Evolutionary conservation across 2,888 invertebrate genomes (phyloP).

Genomic region (Labia minor): DNA sequence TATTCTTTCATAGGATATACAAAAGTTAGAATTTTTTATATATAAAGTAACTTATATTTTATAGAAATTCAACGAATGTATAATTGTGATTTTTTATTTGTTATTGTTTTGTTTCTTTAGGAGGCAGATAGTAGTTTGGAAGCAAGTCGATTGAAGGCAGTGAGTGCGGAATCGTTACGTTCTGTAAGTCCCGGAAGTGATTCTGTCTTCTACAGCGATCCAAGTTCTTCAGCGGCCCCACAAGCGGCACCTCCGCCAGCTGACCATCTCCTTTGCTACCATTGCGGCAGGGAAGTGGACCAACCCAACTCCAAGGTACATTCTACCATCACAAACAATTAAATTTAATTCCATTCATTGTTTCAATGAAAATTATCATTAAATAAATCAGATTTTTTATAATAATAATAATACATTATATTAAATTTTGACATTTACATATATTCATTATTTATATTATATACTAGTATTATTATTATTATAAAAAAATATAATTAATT

Average conservation of each 20-base stretch:
- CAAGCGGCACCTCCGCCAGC: slow-evolving; percentile 40
- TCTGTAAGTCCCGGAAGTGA: slow-evolving; percentile 87
- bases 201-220: slow-evolving; percentile 69
- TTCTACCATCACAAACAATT: too few relatives aligned
- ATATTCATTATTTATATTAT: too few relatives aligned
- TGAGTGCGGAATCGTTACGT: slow-evolving; percentile 74
- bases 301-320: slow-evolving; percentile 31
- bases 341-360: too few relatives aligned
- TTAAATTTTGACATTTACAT: not conserved
- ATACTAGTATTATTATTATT: too few relatives aligned
- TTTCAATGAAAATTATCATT: too few relatives aligned
- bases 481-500: too few relatives aligned
- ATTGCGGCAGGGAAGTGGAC: slow-evolving; percentile 72
- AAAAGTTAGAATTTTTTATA: too few relatives aligned
- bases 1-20: too few relatives aligned
- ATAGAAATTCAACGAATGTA: too few relatives aligned
- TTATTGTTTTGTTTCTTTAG: not conserved
- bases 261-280: slow-evolving; percentile 50
- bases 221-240: slow-evolving; percentile 29
- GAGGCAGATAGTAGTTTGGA: slow-evolving; percentile 36
- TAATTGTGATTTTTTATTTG: not conserved
- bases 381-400: too few relatives aligned
- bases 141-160: slow-evolving; percentile 53
- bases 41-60: too few relatives aligned
- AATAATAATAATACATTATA: too few relatives aligned